Evolutionary conservation across 2,888 invertebrate species (phyloP).

Genomic region (Lasius platythorax): DNA sequence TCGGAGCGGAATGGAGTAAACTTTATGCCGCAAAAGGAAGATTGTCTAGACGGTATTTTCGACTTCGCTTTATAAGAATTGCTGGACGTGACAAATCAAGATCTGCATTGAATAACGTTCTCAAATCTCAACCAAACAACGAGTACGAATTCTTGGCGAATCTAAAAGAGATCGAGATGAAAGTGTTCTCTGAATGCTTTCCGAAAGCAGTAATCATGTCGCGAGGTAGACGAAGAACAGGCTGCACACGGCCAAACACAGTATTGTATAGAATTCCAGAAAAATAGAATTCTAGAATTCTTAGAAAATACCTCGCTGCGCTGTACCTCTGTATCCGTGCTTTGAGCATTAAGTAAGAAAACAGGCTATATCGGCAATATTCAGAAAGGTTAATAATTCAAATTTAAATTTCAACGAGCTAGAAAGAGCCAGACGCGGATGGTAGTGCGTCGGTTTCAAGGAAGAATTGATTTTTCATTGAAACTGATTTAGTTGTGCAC

Average conservation of each 20-base stretch:
- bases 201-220: slow-evolving; percentile 47
- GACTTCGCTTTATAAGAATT: slow-evolving; percentile 41
- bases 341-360: slow-evolving; percentile 15
- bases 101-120: slow-evolving; percentile 63
- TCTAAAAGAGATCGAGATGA: slow-evolving; percentile 58
- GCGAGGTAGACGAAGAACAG: slow-evolving; percentile 12
- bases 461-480: too few species aligned
- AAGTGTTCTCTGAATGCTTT: slow-evolving; percentile 57
- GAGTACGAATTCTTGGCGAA: slow-evolving; percentile 35
- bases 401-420: too few species aligned
- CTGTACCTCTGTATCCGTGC: not conserved
- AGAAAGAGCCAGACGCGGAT: too few species aligned
- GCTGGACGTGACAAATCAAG: slow-evolving; percentile 43
- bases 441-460: too few species aligned
- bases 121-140: slow-evolving; percentile 38
- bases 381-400: slow-evolving; percentile 9
- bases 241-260: slow-evolving; percentile 18
- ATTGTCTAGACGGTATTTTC: slow-evolving; percentile 25
- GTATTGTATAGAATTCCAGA: slow-evolving; percentile 31
- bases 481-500: too few species aligned
- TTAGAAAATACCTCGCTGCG: slow-evolving; percentile 16
- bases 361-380: not conserved
- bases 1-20: slow-evolving; percentile 24
- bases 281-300: slow-evolving; percentile 8
- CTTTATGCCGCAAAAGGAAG: slow-evolving; percentile 20